A percentile compares a stretch with the other conserved stretches of the same genome.
These are phyloP conservation scores for Melanotus villosus DNA, from an alignment of 2,888 invertebrate species.

Conservation along the genomic window DNA sequence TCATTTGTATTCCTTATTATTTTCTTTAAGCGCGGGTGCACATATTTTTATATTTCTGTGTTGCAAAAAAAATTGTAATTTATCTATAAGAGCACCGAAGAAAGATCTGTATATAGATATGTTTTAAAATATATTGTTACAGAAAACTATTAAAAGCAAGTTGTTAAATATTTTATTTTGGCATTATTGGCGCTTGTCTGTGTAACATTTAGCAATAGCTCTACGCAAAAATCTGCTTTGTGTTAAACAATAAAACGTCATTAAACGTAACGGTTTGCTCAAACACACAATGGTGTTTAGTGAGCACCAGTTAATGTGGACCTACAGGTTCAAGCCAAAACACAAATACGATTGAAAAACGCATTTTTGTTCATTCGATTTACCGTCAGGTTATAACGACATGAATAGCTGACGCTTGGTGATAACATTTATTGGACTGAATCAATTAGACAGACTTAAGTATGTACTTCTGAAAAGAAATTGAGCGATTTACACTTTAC, in stretches of 20 bases:
- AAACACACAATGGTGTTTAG: conserved; percentile 18
- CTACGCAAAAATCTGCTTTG: conserved; percentile 3
- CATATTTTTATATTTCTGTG: conserved; percentile 46
- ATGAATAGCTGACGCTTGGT: no score
- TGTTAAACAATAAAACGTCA: not conserved
- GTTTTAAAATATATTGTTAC: conserved; percentile 53
- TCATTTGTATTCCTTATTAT: conserved; percentile 28
- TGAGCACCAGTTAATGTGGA: conserved; percentile 9
- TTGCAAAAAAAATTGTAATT: conserved; percentile 42
- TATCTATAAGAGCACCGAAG: conserved; percentile 46
- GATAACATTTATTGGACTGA: no score
- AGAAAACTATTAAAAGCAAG: conserved; percentile 52
- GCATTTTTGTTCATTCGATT: not conserved
- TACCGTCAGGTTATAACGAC: not conserved
- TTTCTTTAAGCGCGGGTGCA: conserved; percentile 41
- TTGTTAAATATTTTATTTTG: conserved; percentile 50
- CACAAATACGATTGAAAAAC: not conserved
- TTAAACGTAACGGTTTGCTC: conserved; percentile 21
- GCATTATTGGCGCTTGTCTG: conserved; percentile 34
- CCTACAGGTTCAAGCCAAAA: not conserved
- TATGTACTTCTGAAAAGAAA: no score
- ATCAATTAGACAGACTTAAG: no score
- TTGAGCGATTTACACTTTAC: no score
- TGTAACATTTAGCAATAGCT: conserved; percentile 30
- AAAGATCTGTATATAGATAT: conserved; percentile 49